A percentile compares a stretch with the other conserved stretches of the same genome.
phyloP scores from a whole-genome alignment of 2,888 invertebrate species.

The Caenorhabditis japonica region DNA sequence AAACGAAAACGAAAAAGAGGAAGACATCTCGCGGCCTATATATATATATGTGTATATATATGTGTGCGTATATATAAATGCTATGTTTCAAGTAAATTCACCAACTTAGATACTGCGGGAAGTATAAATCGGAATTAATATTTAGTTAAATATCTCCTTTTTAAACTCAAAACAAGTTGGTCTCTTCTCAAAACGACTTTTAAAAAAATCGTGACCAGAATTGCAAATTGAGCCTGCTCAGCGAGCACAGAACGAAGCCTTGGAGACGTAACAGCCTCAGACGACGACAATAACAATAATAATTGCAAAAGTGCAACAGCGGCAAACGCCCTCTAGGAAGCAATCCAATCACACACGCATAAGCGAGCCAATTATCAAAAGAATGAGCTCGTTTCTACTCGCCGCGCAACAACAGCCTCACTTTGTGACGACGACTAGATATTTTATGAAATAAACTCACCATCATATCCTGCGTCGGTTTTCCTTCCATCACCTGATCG shows the following conservation, averaged over 20 bases:
- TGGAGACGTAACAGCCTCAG: no score
- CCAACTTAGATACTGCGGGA: no score
- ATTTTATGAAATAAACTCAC: slow-evolving; percentile 48
- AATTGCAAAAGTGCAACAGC: slow-evolving; percentile 18
- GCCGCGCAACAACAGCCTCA: no score
- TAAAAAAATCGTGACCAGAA: slow-evolving; percentile 7
- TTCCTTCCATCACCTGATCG: slow-evolving; percentile 73
- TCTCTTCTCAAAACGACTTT: background rate
- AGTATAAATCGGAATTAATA: no score
- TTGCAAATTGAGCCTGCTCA: slow-evolving; percentile 6
- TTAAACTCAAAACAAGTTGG: background rate
- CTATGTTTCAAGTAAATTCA: slow-evolving; percentile 21
- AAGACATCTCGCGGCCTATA: slow-evolving; percentile 15
- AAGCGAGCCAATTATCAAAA: slow-evolving; percentile 32
- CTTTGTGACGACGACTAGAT: no score
- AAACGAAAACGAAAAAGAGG: no score
- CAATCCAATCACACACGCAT: slow-evolving; percentile 4
- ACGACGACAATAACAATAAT: slow-evolving; percentile 23
- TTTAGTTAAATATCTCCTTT: no score
- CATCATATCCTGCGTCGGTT: slow-evolving; percentile 75
- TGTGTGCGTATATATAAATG: slow-evolving; percentile 24
- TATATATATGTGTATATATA: no score
- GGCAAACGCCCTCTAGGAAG: background rate
- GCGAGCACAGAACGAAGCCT: no score
- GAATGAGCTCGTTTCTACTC: no score